Conservation (phyloP, 2,797 vertebrate genomes). For the Champsocephalus gunnari region DNA sequence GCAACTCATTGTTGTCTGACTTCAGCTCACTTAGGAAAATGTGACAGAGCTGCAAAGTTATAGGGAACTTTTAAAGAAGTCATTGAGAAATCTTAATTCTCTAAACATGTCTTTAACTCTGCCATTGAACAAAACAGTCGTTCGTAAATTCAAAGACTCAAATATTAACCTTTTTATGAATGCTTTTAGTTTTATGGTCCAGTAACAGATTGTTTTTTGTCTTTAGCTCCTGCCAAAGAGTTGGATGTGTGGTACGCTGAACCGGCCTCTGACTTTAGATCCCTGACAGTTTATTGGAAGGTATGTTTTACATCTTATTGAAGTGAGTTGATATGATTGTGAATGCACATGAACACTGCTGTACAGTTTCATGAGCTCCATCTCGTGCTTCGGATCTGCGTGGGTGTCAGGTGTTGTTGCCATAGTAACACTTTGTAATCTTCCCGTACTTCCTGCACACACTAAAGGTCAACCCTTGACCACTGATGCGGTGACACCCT, state of each 20-base stretch:
- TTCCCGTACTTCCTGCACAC: conserved; percentile 30
- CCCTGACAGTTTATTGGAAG: conserved; percentile 91
- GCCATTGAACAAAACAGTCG: not conserved
- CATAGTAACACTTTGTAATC: conserved; percentile 48
- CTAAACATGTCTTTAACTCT: not conserved
- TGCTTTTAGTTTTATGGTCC: not conserved
- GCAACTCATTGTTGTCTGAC: conserved; percentile 16
- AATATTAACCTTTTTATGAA: not conserved
- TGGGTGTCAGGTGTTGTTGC: conserved; percentile 19
- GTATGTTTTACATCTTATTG: conserved; percentile 69
- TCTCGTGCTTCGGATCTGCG: conserved; percentile 4
- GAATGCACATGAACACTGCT: not conserved
- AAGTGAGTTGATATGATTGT: not conserved
- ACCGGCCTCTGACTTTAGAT: conserved; percentile 22
- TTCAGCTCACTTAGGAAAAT: not conserved
- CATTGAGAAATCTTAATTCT: not conserved
- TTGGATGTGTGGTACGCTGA: conserved; percentile 88
- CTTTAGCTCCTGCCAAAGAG: conserved; percentile 74
- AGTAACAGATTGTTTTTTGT: not conserved
- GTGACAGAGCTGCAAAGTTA: not conserved
- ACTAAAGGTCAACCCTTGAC: conserved; percentile 78
- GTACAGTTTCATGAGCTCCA: not conserved
- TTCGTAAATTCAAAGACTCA: not conserved
- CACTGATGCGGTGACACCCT: conserved; percentile 54
- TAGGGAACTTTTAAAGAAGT: conserved; percentile 3